phyloP scores from a whole-genome alignment of 2,888 invertebrate species.

The Ectropis crepuscularia region DNA sequence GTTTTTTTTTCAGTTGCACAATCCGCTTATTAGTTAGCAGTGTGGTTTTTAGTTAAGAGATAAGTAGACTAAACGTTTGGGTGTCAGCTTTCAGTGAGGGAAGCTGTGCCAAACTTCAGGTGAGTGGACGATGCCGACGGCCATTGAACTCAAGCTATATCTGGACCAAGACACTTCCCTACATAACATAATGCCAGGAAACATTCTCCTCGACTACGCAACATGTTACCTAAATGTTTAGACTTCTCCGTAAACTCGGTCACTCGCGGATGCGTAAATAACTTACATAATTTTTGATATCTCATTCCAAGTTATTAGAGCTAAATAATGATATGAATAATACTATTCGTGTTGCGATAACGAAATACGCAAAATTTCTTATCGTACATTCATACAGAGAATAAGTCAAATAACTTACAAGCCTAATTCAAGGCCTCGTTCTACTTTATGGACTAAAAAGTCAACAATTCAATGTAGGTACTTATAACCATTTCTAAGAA shows the following conservation, averaged over 20 bases:
- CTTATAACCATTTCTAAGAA: too few relatives aligned
- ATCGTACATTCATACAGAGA: too few relatives aligned
- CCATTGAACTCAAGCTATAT: constrained; percentile 75
- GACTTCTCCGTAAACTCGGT: constrained; percentile 13
- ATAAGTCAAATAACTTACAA: too few relatives aligned
- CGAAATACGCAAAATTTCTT: too few relatives aligned
- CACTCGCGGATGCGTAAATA: constrained; percentile 9
- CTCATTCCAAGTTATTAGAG: background rate
- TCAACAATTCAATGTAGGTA: too few relatives aligned
- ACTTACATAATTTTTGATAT: constrained; percentile 10
- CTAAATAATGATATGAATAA: background rate
- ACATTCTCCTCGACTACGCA: constrained; percentile 16
- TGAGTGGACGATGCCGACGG: constrained; percentile 71
- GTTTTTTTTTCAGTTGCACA: constrained; percentile 40
- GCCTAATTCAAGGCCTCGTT: too few relatives aligned
- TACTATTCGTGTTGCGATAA: background rate
- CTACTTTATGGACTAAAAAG: too few relatives aligned
- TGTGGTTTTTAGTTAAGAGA: constrained; percentile 26
- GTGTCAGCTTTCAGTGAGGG: constrained; percentile 66
- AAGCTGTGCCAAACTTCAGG: constrained; percentile 75
- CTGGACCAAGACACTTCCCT: constrained; percentile 66
- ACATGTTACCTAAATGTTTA: constrained; percentile 15
- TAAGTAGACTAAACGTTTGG: constrained; percentile 36
- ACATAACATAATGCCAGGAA: constrained; percentile 24
- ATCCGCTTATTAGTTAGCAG: constrained; percentile 30